phyloP scores from a whole-genome alignment of 2,888 invertebrate genomes.

The Oconnorella tubifera region DNA sequence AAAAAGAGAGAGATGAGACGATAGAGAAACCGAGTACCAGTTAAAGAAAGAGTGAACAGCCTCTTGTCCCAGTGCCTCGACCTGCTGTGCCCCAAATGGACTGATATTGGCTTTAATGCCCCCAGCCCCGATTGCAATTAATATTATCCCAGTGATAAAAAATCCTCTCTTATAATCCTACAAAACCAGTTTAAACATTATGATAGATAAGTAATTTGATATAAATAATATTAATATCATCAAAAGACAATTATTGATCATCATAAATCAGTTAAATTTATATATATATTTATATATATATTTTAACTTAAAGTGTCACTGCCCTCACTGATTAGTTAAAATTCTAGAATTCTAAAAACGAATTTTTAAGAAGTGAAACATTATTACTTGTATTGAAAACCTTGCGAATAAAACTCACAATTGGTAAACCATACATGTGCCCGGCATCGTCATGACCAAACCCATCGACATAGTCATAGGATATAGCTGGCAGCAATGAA shows the following conservation, averaged over 20 bases:
- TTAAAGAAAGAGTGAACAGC: slow-evolving; percentile 48
- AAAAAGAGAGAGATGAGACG: neutral
- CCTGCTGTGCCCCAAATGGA: slow-evolving; percentile 51
- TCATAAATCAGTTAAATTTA: too few relatives aligned
- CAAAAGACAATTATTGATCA: neutral
- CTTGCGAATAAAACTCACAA: slow-evolving; percentile 11
- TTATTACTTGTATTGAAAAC: too few relatives aligned
- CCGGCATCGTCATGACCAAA: slow-evolving; percentile 13
- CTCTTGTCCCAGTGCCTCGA: slow-evolving; percentile 41
- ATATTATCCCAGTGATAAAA: slow-evolving; percentile 41
- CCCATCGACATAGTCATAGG: slow-evolving; percentile 8
- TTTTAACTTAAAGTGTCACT: too few relatives aligned
- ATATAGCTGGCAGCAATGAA: slow-evolving; percentile 4
- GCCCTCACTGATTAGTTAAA: too few relatives aligned
- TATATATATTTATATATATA: too few relatives aligned
- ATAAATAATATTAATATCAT: neutral
- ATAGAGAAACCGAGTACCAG: slow-evolving; percentile 38
- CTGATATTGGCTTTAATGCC: slow-evolving; percentile 52
- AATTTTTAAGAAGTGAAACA: too few relatives aligned
- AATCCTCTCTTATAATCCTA: slow-evolving; percentile 21
- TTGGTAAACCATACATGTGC: slow-evolving; percentile 6
- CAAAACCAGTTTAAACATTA: neutral
- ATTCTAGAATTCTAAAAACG: too few relatives aligned
- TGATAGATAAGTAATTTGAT: neutral
- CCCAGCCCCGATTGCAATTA: slow-evolving; percentile 48